phyloP scores from a whole-genome alignment of 2,888 invertebrate genomes.

The Aproaerema taeniolella region DNA sequence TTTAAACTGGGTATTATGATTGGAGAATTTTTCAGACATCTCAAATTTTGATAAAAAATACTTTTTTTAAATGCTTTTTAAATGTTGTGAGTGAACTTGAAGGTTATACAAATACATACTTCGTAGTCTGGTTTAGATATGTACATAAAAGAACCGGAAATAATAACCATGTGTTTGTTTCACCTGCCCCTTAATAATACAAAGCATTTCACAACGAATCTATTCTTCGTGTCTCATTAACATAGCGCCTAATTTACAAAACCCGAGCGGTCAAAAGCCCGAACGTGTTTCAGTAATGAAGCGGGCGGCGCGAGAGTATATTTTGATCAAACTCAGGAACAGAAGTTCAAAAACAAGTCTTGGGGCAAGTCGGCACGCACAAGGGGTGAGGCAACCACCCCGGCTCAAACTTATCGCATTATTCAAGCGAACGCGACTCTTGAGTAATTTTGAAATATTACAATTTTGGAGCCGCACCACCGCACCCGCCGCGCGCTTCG shows the following conservation, averaged over 20 bases:
- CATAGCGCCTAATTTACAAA: constrained; percentile 9
- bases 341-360: constrained; percentile 71
- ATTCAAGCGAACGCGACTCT: constrained; percentile 75
- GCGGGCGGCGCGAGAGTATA: constrained; percentile 53
- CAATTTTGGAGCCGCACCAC: constrained; percentile 68
- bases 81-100: too few relatives aligned
- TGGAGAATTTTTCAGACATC: too few relatives aligned
- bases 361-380: constrained; percentile 61
- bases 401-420: constrained; percentile 68
- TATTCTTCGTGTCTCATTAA: constrained; percentile 6
- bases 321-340: constrained; percentile 69
- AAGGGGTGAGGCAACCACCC: constrained; percentile 41
- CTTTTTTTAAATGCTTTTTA: too few relatives aligned
- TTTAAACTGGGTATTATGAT: too few relatives aligned
- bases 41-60: too few relatives aligned
- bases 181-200: too few relatives aligned
- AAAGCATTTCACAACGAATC: constrained; percentile 1
- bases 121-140: too few relatives aligned
- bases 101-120: too few relatives aligned
- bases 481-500: constrained; percentile 36
- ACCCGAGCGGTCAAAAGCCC: constrained; percentile 24
- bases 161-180: too few relatives aligned
- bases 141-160: too few relatives aligned
- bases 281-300: constrained; percentile 36
- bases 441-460: constrained; percentile 79